Conservation (phyloP, 2,888 invertebrate species). For the Ectobius pallidus region DNA sequence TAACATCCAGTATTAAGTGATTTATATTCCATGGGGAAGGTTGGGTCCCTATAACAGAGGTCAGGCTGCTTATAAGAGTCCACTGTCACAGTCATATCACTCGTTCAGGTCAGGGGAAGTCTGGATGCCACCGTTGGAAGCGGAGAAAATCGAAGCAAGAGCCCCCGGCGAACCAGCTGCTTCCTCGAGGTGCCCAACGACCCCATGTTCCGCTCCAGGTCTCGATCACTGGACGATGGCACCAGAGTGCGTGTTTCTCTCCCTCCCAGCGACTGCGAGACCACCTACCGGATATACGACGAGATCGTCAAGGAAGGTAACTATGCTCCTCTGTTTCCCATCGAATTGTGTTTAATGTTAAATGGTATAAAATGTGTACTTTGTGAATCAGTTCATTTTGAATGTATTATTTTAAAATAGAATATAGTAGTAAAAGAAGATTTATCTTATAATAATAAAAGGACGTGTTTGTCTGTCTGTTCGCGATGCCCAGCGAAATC, state of each 20-base stretch:
- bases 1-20: no score
- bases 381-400: no score
- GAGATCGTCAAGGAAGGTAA: slow-evolving; percentile 77
- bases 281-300: slow-evolving; percentile 82
- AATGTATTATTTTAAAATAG: no score
- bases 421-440: no score
- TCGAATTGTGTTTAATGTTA: not conserved
- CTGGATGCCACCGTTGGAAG: slow-evolving; percentile 5
- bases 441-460: no score
- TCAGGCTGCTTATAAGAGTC: no score
- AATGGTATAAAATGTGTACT: no score
- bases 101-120: slow-evolving; percentile 23
- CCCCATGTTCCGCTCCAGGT: slow-evolving; percentile 73
- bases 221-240: slow-evolving; percentile 75
- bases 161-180: slow-evolving; percentile 43
- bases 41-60: no score
- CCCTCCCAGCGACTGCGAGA: slow-evolving; percentile 76
- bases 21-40: no score
- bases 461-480: no score
- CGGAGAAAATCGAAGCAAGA: slow-evolving; percentile 31
- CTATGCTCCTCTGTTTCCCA: slow-evolving; percentile 6
- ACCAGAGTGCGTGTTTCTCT: slow-evolving; percentile 60
- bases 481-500: no score
- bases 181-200: slow-evolving; percentile 57
- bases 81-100: no score